A percentile compares a stretch with the other conserved stretches of the same genome.
Conservation (phyloP, 2,797 vertebrate genomes). For the Molothrus aeneus region DNA sequence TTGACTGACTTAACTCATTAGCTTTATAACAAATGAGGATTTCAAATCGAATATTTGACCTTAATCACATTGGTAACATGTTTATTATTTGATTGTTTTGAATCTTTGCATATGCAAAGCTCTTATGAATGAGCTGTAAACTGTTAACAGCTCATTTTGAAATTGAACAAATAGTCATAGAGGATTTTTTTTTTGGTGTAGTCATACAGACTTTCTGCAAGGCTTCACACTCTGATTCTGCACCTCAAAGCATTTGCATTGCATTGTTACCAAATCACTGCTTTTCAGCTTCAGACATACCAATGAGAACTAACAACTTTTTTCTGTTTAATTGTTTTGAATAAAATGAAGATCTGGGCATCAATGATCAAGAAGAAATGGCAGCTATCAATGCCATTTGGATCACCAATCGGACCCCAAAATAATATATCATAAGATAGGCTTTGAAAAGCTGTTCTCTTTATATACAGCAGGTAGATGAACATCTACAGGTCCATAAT, state of each 20-base stretch:
- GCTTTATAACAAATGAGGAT: neutral
- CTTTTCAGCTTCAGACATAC: neutral
- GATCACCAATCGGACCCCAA: neutral
- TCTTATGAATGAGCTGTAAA: rapidly evolving
- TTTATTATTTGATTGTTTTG: neutral
- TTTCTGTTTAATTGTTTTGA: neutral
- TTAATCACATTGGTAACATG: neutral
- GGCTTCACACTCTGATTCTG: neutral
- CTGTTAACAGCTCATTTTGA: neutral
- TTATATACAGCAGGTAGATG: neutral
- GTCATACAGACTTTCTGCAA: neutral
- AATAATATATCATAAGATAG: neutral
- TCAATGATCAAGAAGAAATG: neutral
- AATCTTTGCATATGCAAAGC: neutral
- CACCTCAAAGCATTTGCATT: neutral
- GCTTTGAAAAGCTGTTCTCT: neutral
- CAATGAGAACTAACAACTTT: neutral
- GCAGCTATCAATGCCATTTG: neutral
- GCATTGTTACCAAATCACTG: neutral
- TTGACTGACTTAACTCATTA: neutral
- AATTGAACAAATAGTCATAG: neutral
- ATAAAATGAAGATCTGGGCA: neutral
- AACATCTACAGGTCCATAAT: neutral
- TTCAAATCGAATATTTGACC: neutral
- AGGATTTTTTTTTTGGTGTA: neutral